A percentile compares a stretch with the other conserved stretches of the same genome.
Evolutionary conservation across 2,888 invertebrate genomes (phyloP).

Genomic region (Caenorhabditis sp.): DNA sequence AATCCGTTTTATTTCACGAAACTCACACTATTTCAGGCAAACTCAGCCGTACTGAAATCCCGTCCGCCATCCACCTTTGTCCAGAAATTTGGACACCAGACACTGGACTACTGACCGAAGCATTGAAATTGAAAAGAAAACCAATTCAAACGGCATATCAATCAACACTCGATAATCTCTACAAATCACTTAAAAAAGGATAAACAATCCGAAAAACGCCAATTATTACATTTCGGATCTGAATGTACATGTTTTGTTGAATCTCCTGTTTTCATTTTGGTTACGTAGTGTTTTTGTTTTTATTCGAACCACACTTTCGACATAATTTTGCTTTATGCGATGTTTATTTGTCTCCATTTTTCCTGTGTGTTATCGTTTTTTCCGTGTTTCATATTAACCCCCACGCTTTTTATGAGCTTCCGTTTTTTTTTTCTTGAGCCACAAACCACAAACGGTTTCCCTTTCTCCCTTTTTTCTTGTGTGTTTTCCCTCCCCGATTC

Average conservation of each 20-base stretch:
- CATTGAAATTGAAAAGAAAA: slow-evolving; percentile 89
- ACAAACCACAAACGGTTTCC: background rate
- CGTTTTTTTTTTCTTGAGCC: background rate
- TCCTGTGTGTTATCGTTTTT: background rate
- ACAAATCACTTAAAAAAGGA: slow-evolving; percentile 29
- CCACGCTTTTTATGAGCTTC: background rate
- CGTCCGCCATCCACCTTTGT: slow-evolving; percentile 85
- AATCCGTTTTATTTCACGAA: background rate
- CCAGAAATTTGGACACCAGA: slow-evolving; percentile 95
- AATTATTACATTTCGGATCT: too few species aligned
- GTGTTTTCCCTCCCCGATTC: background rate
- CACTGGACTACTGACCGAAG: slow-evolving; percentile 93
- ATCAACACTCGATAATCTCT: slow-evolving; percentile 37
- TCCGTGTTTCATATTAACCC: background rate
- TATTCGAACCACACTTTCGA: background rate
- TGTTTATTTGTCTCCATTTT: background rate
- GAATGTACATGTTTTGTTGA: background rate
- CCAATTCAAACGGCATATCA: slow-evolving; percentile 52
- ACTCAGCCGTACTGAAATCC: slow-evolving; percentile 89
- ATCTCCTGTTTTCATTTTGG: background rate
- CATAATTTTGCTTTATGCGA: background rate
- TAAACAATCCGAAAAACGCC: slow-evolving; percentile 3
- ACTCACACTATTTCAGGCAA: slow-evolving; percentile 80
- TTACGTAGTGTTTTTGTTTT: background rate
- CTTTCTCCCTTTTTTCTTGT: background rate